A percentile compares a stretch with the other conserved stretches of the same genome.
Evolutionary conservation across 2,797 vertebrate genomes (phyloP).

Genomic region (Eremophila alpestris): DNA sequence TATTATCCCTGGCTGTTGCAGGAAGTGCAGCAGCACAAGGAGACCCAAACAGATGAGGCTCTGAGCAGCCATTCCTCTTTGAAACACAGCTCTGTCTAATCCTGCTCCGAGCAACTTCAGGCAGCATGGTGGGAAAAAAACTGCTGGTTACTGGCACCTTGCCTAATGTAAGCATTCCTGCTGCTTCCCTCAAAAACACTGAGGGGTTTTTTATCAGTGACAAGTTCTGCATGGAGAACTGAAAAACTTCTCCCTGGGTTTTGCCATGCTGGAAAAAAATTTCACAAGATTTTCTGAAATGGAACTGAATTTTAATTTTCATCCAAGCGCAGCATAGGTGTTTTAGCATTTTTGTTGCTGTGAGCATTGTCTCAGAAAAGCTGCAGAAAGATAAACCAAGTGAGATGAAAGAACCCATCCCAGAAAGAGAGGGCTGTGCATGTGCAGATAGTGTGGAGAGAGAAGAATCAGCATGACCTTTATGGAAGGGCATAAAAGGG

Average conservation of each 20-base stretch:
- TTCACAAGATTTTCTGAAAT: background rate
- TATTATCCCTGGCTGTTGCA: background rate
- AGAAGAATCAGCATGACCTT: constrained; percentile 51
- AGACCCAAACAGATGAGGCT: constrained; percentile 12
- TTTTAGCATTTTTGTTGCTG: background rate
- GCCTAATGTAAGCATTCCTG: constrained; percentile 54
- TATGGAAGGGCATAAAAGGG: constrained; percentile 43
- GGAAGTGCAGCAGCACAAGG: background rate
- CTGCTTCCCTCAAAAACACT: constrained; percentile 47
- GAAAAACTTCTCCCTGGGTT: constrained; percentile 3
- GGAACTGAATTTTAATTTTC: background rate
- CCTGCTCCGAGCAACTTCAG: constrained; percentile 53
- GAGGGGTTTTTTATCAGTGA: background rate
- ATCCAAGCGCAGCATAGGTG: background rate
- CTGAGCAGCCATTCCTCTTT: constrained; percentile 44
- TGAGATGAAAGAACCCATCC: constrained; percentile 26
- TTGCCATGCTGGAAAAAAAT: background rate
- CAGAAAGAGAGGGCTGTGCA: constrained; percentile 40
- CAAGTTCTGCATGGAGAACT: constrained; percentile 1
- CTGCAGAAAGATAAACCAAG: background rate
- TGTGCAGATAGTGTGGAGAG: constrained; percentile 36
- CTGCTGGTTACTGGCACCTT: constrained; percentile 58
- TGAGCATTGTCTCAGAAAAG: background rate
- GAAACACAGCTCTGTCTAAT: constrained; percentile 20
- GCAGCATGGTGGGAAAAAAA: constrained; percentile 38